Conservation (phyloP, 2,113 vertebrate species). For the Enhydra lutris region DNA sequence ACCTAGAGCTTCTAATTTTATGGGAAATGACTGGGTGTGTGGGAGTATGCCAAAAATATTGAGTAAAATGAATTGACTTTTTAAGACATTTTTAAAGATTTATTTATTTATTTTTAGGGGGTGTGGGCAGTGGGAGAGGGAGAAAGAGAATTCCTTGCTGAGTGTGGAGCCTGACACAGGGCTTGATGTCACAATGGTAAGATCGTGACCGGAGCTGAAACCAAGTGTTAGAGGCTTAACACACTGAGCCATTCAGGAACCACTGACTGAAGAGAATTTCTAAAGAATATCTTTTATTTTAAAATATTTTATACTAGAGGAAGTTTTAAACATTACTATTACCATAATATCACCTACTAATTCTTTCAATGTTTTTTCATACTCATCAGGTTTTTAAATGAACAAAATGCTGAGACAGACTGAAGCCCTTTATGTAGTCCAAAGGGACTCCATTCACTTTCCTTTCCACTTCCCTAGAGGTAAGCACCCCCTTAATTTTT, state of each 20-base stretch:
- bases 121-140: background rate
- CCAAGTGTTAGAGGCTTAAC: background rate
- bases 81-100: background rate
- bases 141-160: background rate
- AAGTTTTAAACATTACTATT: background rate
- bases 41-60: background rate
- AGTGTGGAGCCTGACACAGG: background rate
- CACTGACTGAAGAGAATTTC: background rate
- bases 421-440: background rate
- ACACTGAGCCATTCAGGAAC: background rate
- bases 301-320: background rate
- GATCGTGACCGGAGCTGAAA: background rate
- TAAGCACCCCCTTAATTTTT: background rate
- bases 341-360: background rate
- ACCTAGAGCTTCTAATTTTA: background rate
- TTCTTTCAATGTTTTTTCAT: background rate
- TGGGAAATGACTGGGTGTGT: background rate
- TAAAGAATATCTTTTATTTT: background rate
- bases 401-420: background rate
- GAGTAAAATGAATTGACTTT: background rate
- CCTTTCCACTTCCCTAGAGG: background rate
- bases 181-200: background rate
- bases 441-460: background rate
- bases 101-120: background rate
- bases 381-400: background rate